Base-by-base conservation (phyloP, 1,140 invertebrate species). In the Aplysia californica region DNA sequence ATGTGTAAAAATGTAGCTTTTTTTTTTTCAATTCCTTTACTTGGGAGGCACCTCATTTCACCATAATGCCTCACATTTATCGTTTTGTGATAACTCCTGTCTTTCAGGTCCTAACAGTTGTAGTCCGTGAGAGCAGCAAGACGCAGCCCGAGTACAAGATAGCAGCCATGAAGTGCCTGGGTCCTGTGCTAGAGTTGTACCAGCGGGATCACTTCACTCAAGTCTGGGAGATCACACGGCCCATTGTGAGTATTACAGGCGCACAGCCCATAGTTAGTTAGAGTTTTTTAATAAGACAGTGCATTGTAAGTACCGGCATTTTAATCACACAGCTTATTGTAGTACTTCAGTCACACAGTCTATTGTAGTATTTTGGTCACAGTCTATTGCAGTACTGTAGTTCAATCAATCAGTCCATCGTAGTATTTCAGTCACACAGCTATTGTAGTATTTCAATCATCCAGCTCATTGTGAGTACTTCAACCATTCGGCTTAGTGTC, bases 41-140 rank as follows among this genome's bases (percentile, higher is more conserved):
- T n/a, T n/a, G n/a, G n/a, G n/a, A n/a, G n/a, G n/a, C n/a, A n/a
- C n/a, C n/a, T n/a, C n/a, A n/a, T n/a, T n/a, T n/a, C n/a, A n/a
- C n/a, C n/a, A n/a, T n/a, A n/a, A n/a, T n/a, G n/a, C n/a, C n/a
- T n/a, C n/a, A n/a, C n/a, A n/a, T n/a, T n/a, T n/a, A n/a, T n/a
- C n/a, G n/a, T n/a, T n/a, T n/a, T n/a, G n/a, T n/a, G n/a, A n/a
- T n/a, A n/a, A n/a, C n/a, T n/a, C n/a, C n/a, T n/a, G n/a, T n/a
- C n/a, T n/a, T n/a, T n/a, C n/a, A n/a, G n/a, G n/a, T n/a, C n/a
- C n/a, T 95, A 1, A 93, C 94, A 71, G 92, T 92, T 5, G 87
- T 96, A 2, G 87, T 96, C 78, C 92, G 92, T 82, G 96, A 97
- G 90, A 94, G 94, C 79, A 92, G 92, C 68, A 97, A 96, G 83